Percentiles rank a stretch among this genome's conserved stretches.
These are phyloP conservation scores for Hippopotamus amphibius DNA, from an alignment of 2,113 vertebrate genomes.

Conservation along the genomic window DNA sequence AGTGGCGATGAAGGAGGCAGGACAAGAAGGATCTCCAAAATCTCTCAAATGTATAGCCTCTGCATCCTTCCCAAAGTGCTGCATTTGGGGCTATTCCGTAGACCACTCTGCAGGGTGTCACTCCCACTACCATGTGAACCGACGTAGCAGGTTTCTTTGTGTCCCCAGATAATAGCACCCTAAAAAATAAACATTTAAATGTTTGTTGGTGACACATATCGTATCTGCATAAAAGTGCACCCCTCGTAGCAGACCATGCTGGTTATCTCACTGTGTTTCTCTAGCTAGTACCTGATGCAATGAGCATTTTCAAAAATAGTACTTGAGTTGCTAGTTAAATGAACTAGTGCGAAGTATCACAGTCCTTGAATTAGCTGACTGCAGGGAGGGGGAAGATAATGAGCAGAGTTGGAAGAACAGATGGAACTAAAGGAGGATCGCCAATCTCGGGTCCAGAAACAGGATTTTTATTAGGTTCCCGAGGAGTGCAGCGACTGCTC, in stretches of 20 bases:
- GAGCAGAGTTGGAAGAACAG: neutral
- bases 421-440: no score
- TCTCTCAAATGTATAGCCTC: neutral
- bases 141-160: neutral
- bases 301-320: neutral
- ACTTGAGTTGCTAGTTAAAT: neutral
- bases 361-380: neutral
- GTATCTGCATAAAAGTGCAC: neutral
- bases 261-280: neutral
- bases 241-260: neutral
- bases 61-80: neutral
- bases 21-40: neutral
- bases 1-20: neutral
- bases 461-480: neutral
- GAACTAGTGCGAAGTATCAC: neutral
- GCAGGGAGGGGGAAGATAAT: fast-evolving
- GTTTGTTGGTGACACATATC: neutral
- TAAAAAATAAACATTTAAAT: neutral
- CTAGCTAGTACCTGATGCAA: neutral
- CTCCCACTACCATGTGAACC: neutral
- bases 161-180: neutral
- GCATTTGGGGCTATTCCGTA: neutral
- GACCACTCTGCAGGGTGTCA: fast-evolving
- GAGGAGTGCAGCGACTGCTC: neutral
- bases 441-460: neutral